These are phyloP conservation scores for Anguilla rostrata DNA, from an alignment of 2,113 vertebrate genomes.

Conservation along the genomic window DNA sequence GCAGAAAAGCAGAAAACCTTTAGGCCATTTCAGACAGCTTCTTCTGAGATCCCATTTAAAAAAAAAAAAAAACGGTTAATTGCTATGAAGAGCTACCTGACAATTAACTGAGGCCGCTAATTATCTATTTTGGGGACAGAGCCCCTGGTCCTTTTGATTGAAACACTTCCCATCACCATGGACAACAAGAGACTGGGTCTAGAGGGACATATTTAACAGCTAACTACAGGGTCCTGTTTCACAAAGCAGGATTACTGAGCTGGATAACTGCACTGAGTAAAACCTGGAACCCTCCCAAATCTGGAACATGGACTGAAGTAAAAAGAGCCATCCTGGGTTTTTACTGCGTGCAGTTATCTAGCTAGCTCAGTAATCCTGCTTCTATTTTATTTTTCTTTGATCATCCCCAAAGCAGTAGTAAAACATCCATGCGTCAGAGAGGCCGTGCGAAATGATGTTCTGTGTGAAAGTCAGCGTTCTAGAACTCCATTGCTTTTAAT, in stretches of 20 bases:
- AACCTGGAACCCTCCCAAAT: no score
- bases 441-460: no score
- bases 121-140: neutral
- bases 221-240: neutral
- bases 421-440: no score
- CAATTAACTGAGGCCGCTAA: neutral
- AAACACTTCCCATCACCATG: neutral
- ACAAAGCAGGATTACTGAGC: no score
- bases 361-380: neutral
- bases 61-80: neutral
- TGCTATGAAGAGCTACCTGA: neutral
- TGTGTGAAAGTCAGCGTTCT: no score
- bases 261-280: no score
- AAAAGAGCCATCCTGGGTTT: no score
- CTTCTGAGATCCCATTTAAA: neutral
- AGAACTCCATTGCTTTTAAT: no score
- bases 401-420: no score
- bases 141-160: neutral
- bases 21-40: neutral
- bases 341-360: no score
- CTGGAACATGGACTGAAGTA: no score
- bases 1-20: slow-evolving; percentile 12
- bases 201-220: neutral
- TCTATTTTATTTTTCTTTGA: neutral
- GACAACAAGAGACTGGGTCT: neutral